Evolutionary conservation across 2,113 vertebrate genomes (phyloP).

Genomic region (Grammomys dolichurus): DNA sequence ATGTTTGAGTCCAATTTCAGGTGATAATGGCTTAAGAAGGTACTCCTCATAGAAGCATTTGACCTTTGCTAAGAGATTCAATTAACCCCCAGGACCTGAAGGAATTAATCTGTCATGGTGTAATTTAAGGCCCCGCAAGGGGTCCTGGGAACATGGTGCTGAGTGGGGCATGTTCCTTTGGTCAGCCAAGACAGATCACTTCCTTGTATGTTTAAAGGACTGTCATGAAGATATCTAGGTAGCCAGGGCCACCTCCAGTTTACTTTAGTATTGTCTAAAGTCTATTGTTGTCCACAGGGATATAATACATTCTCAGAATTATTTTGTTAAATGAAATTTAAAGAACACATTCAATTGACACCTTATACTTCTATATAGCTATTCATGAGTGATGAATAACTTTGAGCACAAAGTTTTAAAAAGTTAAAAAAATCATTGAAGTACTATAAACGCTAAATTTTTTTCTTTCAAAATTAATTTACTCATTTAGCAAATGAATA

Average conservation of each 20-base stretch:
- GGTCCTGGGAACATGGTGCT: slow-evolving; percentile 5
- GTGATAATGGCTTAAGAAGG: slow-evolving; percentile 64
- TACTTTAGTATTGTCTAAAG: background rate
- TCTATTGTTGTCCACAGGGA: background rate
- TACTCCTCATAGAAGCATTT: slow-evolving; percentile 41
- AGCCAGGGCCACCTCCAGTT: background rate
- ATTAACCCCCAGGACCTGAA: slow-evolving; percentile 63
- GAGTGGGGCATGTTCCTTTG: background rate
- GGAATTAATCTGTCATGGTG: slow-evolving; percentile 65
- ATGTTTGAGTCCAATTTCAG: slow-evolving; percentile 27
- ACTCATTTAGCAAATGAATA: background rate
- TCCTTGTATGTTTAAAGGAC: background rate
- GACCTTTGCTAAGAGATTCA: slow-evolving; percentile 71
- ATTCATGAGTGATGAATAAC: slow-evolving; percentile 38
- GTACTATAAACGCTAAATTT: background rate
- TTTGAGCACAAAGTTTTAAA: slow-evolving; percentile 1
- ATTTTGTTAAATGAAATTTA: slow-evolving; percentile 43
- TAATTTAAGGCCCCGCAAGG: slow-evolving; percentile 60
- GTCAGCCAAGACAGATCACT: background rate
- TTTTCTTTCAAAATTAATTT: slow-evolving; percentile 10
- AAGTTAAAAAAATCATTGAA: slow-evolving; percentile 14
- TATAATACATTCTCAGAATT: slow-evolving; percentile 2
- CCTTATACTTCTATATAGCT: slow-evolving; percentile 27
- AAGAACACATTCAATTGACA: slow-evolving; percentile 32
- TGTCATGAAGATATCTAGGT: background rate